Percentiles rank a stretch among this genome's conserved stretches.
Conservation (phyloP, 1,140 invertebrate genomes). For the Acarapis woodi region DNA sequence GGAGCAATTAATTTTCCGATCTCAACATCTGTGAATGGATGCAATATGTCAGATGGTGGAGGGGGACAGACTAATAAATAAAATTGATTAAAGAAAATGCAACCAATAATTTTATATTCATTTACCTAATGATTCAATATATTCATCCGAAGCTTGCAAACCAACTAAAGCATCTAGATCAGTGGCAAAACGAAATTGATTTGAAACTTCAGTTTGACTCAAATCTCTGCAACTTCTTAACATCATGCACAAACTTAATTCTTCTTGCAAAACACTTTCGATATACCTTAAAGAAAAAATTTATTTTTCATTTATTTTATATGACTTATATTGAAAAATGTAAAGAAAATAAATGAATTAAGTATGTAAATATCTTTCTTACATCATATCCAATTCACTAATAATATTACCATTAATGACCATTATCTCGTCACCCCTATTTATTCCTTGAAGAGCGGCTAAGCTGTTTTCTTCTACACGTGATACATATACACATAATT, state of each 20-base stretch:
- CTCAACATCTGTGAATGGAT: constrained; percentile 77
- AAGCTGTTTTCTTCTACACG: constrained; percentile 63
- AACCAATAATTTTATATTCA: no score
- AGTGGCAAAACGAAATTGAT: no score
- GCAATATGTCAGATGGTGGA: constrained; percentile 53
- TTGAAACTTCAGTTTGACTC: constrained; percentile 70
- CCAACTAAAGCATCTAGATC: constrained; percentile 42
- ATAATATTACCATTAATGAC: constrained; percentile 93
- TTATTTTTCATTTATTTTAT: no score
- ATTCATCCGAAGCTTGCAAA: constrained; percentile 51
- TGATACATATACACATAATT: constrained; percentile 82
- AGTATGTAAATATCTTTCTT: no score
- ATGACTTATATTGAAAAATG: no score
- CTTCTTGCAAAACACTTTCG: constrained; percentile 76
- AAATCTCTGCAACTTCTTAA: constrained; percentile 59
- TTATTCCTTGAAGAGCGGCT: constrained; percentile 77
- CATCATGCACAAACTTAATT: constrained; percentile 82
- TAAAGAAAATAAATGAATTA: no score
- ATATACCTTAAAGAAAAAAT: no score
- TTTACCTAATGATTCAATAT: constrained; percentile 75
- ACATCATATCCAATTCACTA: constrained; percentile 96
- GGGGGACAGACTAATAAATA: constrained; percentile 66
- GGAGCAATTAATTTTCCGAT: constrained; percentile 81
- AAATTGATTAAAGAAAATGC: no score
- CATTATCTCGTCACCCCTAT: constrained; percentile 90